Conservation (phyloP, 1,140 invertebrate species). For the Ceratina japonica region DNA sequence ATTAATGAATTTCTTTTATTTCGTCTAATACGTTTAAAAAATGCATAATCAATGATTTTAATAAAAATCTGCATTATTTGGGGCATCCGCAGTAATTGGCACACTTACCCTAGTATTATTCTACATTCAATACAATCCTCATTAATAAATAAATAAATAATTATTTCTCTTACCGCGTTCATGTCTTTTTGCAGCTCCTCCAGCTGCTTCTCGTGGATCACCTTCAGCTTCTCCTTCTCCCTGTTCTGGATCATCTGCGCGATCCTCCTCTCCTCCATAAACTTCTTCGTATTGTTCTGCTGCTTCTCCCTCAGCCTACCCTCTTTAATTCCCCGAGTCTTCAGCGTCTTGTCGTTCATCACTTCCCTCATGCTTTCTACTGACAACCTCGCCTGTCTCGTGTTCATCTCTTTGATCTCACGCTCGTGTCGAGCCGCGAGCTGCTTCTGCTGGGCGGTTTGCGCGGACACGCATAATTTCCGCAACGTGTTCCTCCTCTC, state of each 20-base stretch:
- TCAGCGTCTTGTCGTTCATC: constrained; percentile 96
- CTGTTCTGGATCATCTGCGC: constrained; percentile 93
- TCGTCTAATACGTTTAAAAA: too few species aligned
- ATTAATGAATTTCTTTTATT: too few species aligned
- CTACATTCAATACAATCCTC: too few species aligned
- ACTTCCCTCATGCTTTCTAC: constrained; percentile 98
- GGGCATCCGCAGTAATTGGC: too few species aligned
- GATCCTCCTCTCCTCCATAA: constrained; percentile 97
- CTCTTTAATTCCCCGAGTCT: constrained; percentile 98
- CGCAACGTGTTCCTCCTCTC: constrained; percentile 92
- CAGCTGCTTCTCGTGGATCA: constrained; percentile 94
- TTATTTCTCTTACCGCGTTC: constrained; percentile 85
- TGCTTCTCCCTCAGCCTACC: constrained; percentile 96
- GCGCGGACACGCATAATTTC: constrained; percentile 92
- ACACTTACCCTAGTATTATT: too few species aligned
- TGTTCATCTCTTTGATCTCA: constrained; percentile 98
- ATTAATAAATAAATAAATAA: neutral
- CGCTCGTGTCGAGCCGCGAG: constrained; percentile 93
- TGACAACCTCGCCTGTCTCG: constrained; percentile 95
- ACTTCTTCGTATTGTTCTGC: constrained; percentile 99
- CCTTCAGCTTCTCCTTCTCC: constrained; percentile 96
- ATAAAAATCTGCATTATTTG: too few species aligned
- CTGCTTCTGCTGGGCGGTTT: constrained; percentile 93
- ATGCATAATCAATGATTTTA: too few species aligned
- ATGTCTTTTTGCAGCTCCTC: constrained; percentile 95